These are phyloP conservation scores for Cenopis cana DNA, from an alignment of 2,888 invertebrate species.

Conservation along the genomic window DNA sequence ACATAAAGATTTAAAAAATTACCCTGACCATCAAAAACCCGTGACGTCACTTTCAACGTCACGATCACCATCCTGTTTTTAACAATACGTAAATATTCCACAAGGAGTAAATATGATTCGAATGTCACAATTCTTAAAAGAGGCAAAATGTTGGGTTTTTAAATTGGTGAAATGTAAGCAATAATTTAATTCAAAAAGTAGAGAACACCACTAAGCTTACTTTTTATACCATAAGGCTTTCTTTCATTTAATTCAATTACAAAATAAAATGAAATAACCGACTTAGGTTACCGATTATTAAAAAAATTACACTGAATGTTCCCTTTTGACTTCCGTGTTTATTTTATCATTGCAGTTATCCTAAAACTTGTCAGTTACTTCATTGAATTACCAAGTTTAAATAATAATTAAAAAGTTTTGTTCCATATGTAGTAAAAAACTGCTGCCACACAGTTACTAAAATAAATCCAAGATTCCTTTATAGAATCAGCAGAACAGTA, in stretches of 20 bases:
- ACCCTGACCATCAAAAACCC: too few relatives aligned
- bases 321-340: too few relatives aligned
- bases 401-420: background rate
- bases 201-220: too few relatives aligned
- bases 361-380: background rate
- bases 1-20: too few relatives aligned
- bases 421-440: background rate
- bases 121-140: background rate
- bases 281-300: background rate
- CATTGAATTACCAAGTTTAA: background rate
- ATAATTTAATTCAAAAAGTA: too few relatives aligned
- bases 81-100: too few relatives aligned
- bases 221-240: too few relatives aligned
- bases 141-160: background rate
- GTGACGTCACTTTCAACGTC: too few relatives aligned
- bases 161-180: background rate
- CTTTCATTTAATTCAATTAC: too few relatives aligned
- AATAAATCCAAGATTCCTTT: slow-evolving; percentile 10
- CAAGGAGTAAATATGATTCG: background rate
- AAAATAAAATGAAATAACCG: too few relatives aligned
- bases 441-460: background rate
- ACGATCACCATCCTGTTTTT: too few relatives aligned
- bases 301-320: background rate
- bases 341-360: too few relatives aligned
- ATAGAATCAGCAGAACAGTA: slow-evolving; percentile 30